phyloP scores from a whole-genome alignment of 2,113 vertebrate species.

The Polypterus bichir region DNA sequence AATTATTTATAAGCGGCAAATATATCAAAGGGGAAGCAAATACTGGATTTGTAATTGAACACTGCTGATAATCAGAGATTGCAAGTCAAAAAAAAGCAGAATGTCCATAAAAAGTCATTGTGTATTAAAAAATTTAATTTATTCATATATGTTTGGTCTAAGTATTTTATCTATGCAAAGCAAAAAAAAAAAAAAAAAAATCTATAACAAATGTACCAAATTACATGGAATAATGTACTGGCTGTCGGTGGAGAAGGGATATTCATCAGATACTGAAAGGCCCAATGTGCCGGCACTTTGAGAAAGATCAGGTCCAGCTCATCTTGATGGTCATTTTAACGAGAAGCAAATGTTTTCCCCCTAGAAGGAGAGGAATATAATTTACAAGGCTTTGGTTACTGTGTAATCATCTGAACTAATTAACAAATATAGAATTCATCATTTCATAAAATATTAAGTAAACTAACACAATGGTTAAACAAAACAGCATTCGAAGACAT shows the following conservation, averaged over 20 bases:
- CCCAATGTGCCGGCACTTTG: constrained; percentile 20
- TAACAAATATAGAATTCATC: too few relatives aligned
- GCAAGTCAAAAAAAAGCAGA: constrained; percentile 45
- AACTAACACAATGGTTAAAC: too few relatives aligned
- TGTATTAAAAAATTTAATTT: constrained; percentile 48
- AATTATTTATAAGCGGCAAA: constrained; percentile 26
- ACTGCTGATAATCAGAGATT: constrained; percentile 13
- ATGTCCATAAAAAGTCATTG: constrained; percentile 42
- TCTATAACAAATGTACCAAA: too few relatives aligned
- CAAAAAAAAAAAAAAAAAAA: too few relatives aligned
- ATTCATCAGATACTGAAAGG: constrained; percentile 12
- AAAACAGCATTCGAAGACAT: too few relatives aligned
- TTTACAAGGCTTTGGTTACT: background rate
- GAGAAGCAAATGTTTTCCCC: constrained; percentile 86
- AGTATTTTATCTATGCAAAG: too few relatives aligned
- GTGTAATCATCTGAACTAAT: too few relatives aligned
- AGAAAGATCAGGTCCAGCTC: background rate
- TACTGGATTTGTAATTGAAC: constrained; percentile 13
- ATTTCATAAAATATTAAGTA: too few relatives aligned
- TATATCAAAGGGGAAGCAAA: background rate
- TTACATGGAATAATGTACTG: too few relatives aligned
- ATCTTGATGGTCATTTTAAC: constrained; percentile 42
- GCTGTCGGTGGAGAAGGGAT: too few relatives aligned
- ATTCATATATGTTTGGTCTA: constrained; percentile 33
- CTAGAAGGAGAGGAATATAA: constrained; percentile 41